Evolutionary conservation across 2,113 vertebrate genomes (phyloP), one percentile per base, ranked within the genome.

Genomic region (Lophotis ruficrista): DNA sequence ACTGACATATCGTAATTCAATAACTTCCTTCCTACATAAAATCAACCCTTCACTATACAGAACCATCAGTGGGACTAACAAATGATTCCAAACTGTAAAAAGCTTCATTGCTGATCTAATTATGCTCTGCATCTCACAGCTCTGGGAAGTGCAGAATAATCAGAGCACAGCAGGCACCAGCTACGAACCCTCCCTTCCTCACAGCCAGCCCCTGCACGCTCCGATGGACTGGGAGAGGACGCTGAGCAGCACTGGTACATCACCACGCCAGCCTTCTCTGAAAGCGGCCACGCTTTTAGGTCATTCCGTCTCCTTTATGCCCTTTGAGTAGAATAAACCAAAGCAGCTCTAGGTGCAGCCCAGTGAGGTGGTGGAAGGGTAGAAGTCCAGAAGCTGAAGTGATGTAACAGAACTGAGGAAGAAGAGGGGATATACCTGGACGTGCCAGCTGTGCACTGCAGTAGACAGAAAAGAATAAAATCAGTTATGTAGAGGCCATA

Each of bases 71-170:
- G 68, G 68, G 83, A 75, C 77, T 64, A 75, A 88, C 76, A 88
- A 81, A 83, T 10, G 20, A 78, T 51, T 92, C 80, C 83, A 81
- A 83, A 24, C 56, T 18, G 93, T 60, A 57, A 88, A 72, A 92
- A 88, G 87, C 78, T 90, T 71, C 85, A 78, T 83, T 88, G 92
- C 83, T 92, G 90, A 66, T 93, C 71, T 87, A 93, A 93, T 90
- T 93, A 68, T 0, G 18, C 82, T 70, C 38, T 86, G 79, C 38
- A 53, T 68, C 93, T 95, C 3, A 0, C 60, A 50, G 81, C 84
- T 87, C 57, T 85, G 84, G 93, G 87, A 96, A 79, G 84, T 48
- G 87, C 89, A 93, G 87, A 30, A 35, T 61, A 73, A 77, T 54
- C 82, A 80, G 91, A 85, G 87, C 87, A 16, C 78, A 85, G 91